Evolutionary conservation across 2,113 vertebrate species (phyloP).

Genomic region (Epinephelus cyanopodus): DNA sequence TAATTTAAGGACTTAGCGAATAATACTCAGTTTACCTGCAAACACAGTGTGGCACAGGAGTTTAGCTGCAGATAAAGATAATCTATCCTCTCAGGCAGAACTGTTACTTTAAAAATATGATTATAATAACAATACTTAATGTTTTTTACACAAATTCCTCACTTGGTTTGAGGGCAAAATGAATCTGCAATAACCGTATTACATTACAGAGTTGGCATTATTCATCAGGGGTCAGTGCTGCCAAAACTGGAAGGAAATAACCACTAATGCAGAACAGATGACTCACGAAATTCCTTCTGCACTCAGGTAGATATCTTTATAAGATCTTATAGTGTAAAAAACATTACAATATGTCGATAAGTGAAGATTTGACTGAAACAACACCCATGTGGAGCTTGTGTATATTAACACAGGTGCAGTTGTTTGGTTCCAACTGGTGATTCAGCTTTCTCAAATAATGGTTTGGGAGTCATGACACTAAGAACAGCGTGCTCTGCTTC

Average conservation of each 20-base stretch:
- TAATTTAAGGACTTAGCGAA: neutral
- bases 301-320: neutral
- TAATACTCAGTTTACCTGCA: neutral
- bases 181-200: neutral
- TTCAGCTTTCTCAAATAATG: conserved; percentile 12
- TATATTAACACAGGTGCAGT: conserved; percentile 33
- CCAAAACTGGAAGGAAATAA: neutral
- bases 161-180: neutral
- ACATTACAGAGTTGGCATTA: neutral
- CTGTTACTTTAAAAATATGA: neutral
- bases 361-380: neutral
- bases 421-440: conserved; percentile 20
- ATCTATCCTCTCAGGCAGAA: neutral
- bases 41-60: neutral
- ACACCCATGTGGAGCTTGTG: neutral
- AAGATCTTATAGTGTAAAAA: neutral
- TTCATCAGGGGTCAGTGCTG: neutral
- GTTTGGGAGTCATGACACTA: neutral
- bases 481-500: conserved; percentile 20
- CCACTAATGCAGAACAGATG: conserved; percentile 13
- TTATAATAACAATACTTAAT: neutral
- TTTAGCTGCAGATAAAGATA: neutral
- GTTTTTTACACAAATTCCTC: neutral
- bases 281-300: neutral
- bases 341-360: neutral